Evolutionary conservation across 2,113 vertebrate genomes (phyloP).

Genomic region (Oxyruncus cristatus): DNA sequence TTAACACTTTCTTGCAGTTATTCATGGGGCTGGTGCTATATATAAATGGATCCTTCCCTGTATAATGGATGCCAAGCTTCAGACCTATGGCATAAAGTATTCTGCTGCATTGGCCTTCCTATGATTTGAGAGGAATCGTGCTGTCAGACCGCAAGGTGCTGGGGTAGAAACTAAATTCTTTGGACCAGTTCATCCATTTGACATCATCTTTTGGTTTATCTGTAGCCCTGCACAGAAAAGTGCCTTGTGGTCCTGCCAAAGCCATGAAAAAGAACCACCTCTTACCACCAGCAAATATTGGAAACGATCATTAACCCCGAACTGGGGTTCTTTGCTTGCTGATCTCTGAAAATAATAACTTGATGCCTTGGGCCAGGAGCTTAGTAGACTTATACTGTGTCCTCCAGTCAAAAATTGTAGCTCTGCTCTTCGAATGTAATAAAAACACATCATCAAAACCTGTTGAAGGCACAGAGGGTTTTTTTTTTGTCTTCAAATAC

Average conservation of each 20-base stretch:
- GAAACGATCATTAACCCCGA: not conserved
- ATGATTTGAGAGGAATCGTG: slow-evolving; percentile 31
- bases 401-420: slow-evolving; percentile 64
- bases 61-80: slow-evolving; percentile 68
- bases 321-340: slow-evolving; percentile 34
- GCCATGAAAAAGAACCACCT: slow-evolving; percentile 14
- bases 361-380: slow-evolving; percentile 62
- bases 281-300: slow-evolving; percentile 43
- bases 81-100: slow-evolving; percentile 60
- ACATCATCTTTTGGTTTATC: slow-evolving; percentile 7
- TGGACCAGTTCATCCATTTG: slow-evolving; percentile 46
- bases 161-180: slow-evolving; percentile 43
- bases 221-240: not conserved
- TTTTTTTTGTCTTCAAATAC: slow-evolving; percentile 7
- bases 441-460: slow-evolving; percentile 65
- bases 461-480: slow-evolving; percentile 53
- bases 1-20: slow-evolving; percentile 63
- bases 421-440: slow-evolving; percentile 65
- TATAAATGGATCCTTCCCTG: slow-evolving; percentile 56
- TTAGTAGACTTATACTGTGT: slow-evolving; percentile 61
- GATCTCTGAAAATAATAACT: slow-evolving; percentile 19
- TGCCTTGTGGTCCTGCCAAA: slow-evolving; percentile 34
- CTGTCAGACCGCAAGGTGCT: slow-evolving; percentile 53
- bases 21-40: slow-evolving; percentile 57
- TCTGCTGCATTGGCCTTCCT: slow-evolving; percentile 47